Conservation (phyloP, 2,888 invertebrate species). For the Catocala fraxini region DNA sequence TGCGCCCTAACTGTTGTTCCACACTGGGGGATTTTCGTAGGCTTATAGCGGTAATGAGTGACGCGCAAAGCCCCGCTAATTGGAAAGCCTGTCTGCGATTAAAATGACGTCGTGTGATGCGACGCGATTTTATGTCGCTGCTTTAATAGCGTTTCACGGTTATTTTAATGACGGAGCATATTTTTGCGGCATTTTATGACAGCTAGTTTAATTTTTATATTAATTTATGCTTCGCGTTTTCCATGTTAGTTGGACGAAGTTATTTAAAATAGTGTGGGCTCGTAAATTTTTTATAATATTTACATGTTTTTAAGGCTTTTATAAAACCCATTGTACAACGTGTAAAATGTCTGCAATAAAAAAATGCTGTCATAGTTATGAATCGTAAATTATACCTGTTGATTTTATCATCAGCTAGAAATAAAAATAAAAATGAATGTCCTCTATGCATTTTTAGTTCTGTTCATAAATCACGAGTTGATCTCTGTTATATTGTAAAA, state of each 20-base stretch:
- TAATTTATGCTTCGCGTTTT: conserved; percentile 18
- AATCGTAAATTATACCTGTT: no score
- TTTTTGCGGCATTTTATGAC: conserved; percentile 30
- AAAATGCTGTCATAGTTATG: no score
- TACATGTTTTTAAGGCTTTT: no score
- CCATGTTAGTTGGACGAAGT: conserved; percentile 4
- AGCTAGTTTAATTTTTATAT: conserved; percentile 29
- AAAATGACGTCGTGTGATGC: conserved; percentile 52
- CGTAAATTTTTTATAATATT: no score
- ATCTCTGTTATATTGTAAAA: no score
- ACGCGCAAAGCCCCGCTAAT: conserved; percentile 50
- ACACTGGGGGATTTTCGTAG: conserved; percentile 47
- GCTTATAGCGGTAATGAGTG: conserved; percentile 54
- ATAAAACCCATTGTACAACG: no score
- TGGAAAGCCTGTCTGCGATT: conserved; percentile 55
- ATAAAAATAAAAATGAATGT: no score
- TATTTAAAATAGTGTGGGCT: background rate
- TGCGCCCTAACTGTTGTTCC: conserved; percentile 45
- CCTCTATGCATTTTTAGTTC: no score
- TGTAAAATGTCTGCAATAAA: no score
- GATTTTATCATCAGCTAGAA: no score
- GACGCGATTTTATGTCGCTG: conserved; percentile 41
- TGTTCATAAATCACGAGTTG: no score
- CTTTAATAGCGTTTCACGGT: conserved; percentile 40
- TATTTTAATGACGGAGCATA: conserved; percentile 49